phyloP scores from a whole-genome alignment of 1,140 invertebrate genomes.

The Lepidurus packardi region DNA sequence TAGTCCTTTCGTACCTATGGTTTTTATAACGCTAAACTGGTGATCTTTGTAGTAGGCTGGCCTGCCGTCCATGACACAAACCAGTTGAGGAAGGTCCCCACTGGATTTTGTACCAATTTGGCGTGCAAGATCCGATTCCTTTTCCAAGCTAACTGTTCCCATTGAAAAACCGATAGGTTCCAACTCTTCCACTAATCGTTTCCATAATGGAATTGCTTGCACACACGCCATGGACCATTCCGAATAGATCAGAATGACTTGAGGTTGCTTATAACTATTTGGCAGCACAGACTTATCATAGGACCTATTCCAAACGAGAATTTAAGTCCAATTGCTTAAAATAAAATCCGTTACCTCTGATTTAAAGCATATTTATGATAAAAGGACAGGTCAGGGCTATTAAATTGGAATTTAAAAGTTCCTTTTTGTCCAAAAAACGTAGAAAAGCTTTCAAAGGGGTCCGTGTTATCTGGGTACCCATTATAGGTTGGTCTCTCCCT shows the following conservation, averaged over 20 bases:
- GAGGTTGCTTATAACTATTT: slow-evolving; percentile 70
- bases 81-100: slow-evolving; percentile 71
- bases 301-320: slow-evolving; percentile 54
- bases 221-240: slow-evolving; percentile 90
- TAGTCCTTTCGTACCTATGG: slow-evolving; percentile 56
- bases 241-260: slow-evolving; percentile 80
- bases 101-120: slow-evolving; percentile 58
- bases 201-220: slow-evolving; percentile 72
- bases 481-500: slow-evolving; percentile 47
- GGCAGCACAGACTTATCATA: slow-evolving; percentile 80
- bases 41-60: slow-evolving; percentile 72
- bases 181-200: slow-evolving; percentile 72
- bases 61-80: slow-evolving; percentile 73
- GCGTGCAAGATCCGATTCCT: slow-evolving; percentile 65
- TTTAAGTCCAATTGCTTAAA: slow-evolving; percentile 31
- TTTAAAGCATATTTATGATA: slow-evolving; percentile 76
- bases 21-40: slow-evolving; percentile 65
- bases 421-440: slow-evolving; percentile 51
- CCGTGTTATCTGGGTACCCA: slow-evolving; percentile 43
- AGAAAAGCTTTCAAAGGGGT: slow-evolving; percentile 61
- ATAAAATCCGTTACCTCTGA: slow-evolving; percentile 55
- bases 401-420: slow-evolving; percentile 62
- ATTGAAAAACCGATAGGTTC: slow-evolving; percentile 57
- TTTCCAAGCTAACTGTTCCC: slow-evolving; percentile 75
- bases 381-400: slow-evolving; percentile 70